Evolutionary conservation across 1,140 invertebrate genomes (phyloP), one percentile per base, ranked within the genome.

Genomic region (Wasmannia auropunctata): DNA sequence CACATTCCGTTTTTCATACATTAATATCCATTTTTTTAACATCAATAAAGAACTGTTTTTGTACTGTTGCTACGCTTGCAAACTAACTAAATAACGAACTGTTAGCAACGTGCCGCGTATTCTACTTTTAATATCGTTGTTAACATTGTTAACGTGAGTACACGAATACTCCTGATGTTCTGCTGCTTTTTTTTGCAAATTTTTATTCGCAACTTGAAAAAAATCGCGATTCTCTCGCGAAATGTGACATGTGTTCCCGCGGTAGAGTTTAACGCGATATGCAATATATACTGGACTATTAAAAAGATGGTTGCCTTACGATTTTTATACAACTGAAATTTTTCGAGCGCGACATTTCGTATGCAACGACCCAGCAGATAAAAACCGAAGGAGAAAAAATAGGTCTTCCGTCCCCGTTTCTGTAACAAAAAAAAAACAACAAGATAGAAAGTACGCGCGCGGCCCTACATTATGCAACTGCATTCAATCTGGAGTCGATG

Each of bases 401-500:
- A 43, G 62, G n/a, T 65, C 62, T 14, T 37, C 7, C 19, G 19
- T 34, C 2, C 62, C 31, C 1, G 31, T 58, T 3, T 37, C 43
- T 34, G 37, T 69, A 25, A 34, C 54, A 34, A 34, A 79, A 67
- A 67, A 25, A 3, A 80, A 2, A n/a, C 34, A 37, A 51, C 34
- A 37, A 25, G 28, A 58, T 19, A 37, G n/a, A 16, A 46, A 43
- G 40, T 22, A 70, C 22, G 11, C 19, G 11, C 19, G 11, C 19
- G 49, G 11, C 14, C 3, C 76, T 37, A n/a, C 19, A 51, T 77
- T 77, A 65, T 31, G 60, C 34, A 40, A 25, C 43, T 69, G 34
- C 19, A 7, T 80, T 22, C 43, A 67, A 77, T 63, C 10, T n/a
- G 56, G 37, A 80, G n/a, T 40, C 76, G 34, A 65, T 40, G 3